These are phyloP conservation scores for Zophobas atratus DNA, from an alignment of 1,140 invertebrate genomes.

Conservation along the genomic window DNA sequence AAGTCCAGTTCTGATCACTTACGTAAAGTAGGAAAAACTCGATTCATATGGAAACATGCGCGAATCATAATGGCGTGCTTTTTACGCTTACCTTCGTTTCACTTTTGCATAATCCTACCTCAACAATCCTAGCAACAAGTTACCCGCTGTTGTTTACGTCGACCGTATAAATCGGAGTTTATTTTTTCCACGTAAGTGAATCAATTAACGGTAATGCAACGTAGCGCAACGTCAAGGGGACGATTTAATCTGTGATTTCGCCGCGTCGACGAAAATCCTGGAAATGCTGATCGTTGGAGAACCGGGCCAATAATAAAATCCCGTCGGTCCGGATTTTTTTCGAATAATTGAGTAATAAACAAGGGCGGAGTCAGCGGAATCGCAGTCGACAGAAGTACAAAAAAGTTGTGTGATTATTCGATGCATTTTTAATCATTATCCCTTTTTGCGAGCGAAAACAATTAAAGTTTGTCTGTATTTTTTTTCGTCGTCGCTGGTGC, in stretches of 20 bases:
- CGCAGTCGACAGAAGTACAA: no score
- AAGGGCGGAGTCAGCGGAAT: slow-evolving; percentile 52
- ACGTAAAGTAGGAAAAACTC: no score
- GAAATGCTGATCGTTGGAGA: slow-evolving; percentile 31
- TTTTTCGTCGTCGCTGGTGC: slow-evolving; percentile 45
- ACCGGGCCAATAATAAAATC: slow-evolving; percentile 23
- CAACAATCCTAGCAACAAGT: no score
- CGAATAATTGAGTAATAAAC: slow-evolving; percentile 59
- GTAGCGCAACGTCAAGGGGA: slow-evolving; percentile 4
- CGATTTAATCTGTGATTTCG: slow-evolving; percentile 40
- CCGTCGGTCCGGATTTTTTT: slow-evolving; percentile 43
- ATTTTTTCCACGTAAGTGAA: slow-evolving; percentile 2
- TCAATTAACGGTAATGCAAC: slow-evolving; percentile 16
- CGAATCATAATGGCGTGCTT: no score
- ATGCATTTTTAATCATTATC: slow-evolving; percentile 60
- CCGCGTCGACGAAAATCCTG: slow-evolving; percentile 29
- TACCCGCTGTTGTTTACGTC: no score
- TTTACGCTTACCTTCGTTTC: no score
- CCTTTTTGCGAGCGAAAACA: slow-evolving; percentile 54
- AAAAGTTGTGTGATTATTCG: slow-evolving; percentile 22
- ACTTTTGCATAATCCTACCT: background rate
- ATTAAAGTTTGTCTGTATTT: slow-evolving; percentile 55
- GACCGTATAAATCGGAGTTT: background rate
- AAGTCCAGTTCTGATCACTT: no score
- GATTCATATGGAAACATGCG: no score